Percentiles rank a stretch among this genome's conserved stretches.
These are phyloP conservation scores for Dasypolia templi DNA, from an alignment of 2,888 invertebrate genomes.

Conservation along the genomic window DNA sequence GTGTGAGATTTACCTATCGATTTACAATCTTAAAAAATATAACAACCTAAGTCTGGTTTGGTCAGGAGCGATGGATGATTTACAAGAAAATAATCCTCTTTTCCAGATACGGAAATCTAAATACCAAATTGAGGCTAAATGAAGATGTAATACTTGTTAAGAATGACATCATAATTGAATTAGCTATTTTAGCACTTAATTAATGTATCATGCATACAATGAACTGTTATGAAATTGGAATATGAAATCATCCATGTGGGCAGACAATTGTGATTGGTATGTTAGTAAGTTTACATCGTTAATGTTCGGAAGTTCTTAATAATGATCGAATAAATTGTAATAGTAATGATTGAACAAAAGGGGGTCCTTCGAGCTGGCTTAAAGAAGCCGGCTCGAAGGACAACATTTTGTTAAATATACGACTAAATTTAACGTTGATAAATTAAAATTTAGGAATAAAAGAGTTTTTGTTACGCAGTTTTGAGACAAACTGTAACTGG, in stretches of 20 bases:
- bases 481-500: background rate
- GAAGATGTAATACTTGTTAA: conserved; percentile 30
- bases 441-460: too few relatives aligned
- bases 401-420: background rate
- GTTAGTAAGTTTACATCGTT: background rate
- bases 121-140: conserved; percentile 2
- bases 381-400: background rate
- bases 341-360: background rate
- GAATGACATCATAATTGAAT: conserved; percentile 64
- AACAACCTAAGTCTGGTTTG: background rate
- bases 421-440: background rate
- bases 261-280: conserved; percentile 33
- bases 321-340: background rate
- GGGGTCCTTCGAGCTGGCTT: background rate
- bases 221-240: conserved; percentile 54
- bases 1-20: background rate
- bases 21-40: background rate
- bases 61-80: background rate
- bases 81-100: background rate
- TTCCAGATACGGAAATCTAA: background rate
- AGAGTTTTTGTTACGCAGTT: background rate
- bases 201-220: conserved; percentile 55
- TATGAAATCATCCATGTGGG: conserved; percentile 64
- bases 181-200: conserved; percentile 49
- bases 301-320: background rate